Percentiles rank a stretch among this genome's conserved stretches.
These are phyloP conservation scores for Centruroides sculpturatus DNA, from an alignment of 1,140 invertebrate species.

Conservation along the genomic window DNA sequence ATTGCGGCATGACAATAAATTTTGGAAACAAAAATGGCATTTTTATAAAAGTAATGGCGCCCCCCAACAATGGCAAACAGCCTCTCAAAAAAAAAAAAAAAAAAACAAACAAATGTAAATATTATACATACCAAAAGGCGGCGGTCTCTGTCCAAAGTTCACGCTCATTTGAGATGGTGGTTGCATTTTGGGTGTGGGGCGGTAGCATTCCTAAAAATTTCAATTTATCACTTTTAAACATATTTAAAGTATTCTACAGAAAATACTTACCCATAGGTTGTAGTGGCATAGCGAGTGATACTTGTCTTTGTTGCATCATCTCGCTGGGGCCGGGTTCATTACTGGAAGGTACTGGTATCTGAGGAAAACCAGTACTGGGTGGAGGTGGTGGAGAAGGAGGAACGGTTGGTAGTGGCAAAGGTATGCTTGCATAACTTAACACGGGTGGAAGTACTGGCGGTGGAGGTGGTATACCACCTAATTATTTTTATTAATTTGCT, in stretches of 20 bases:
- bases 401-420: constrained; percentile 5
- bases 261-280: constrained; percentile 12
- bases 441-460: constrained; percentile 13
- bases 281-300: constrained; percentile 15
- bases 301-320: constrained; percentile 11
- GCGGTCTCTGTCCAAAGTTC: neutral
- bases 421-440: constrained; percentile 13
- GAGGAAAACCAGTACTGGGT: neutral
- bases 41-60: too few species aligned
- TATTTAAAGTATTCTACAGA: too few species aligned
- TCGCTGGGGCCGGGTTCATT: constrained; percentile 1
- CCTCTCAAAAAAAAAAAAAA: too few species aligned
- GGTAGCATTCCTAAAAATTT: neutral
- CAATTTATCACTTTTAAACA: too few species aligned
- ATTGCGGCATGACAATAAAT: too few species aligned
- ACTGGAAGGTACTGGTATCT: constrained; percentile 4
- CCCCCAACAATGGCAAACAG: too few species aligned
- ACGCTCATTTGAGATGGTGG: constrained; percentile 6
- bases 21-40: too few species aligned
- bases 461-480: constrained; percentile 11
- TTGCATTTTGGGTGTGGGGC: constrained; percentile 15
- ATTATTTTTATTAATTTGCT: neutral
- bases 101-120: neutral
- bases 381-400: constrained; percentile 13
- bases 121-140: neutral